Evolutionary conservation across 2,888 invertebrate species (phyloP).

Genomic region (Corbicula japonica): DNA sequence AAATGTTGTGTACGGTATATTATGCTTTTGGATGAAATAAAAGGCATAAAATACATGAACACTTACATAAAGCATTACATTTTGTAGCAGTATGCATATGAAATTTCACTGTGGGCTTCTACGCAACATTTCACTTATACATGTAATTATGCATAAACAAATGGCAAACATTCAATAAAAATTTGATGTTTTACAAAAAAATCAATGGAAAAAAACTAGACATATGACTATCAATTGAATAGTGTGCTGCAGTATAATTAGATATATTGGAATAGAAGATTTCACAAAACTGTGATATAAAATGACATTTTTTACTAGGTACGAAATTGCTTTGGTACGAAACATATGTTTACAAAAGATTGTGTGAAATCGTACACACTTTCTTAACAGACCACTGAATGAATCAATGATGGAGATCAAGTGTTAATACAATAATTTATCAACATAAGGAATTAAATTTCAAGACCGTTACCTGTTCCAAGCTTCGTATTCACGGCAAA

Average conservation of each 20-base stretch:
- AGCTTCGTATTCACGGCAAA: constrained; percentile 23
- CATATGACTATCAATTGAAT: too few relatives aligned
- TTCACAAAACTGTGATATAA: constrained; percentile 11
- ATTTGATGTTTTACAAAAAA: constrained; percentile 15
- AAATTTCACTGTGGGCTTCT: constrained; percentile 15
- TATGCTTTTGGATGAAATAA: constrained; percentile 13
- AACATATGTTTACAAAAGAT: constrained; percentile 6
- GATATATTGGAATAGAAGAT: not conserved
- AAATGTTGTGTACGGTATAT: too few relatives aligned
- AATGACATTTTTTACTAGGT: not conserved
- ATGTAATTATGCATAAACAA: constrained; percentile 9
- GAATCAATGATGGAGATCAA: constrained; percentile 14
- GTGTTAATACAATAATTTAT: constrained; percentile 15
- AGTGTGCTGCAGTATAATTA: not conserved
- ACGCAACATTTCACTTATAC: constrained; percentile 13
- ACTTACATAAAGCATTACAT: constrained; percentile 13
- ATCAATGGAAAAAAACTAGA: constrained; percentile 11
- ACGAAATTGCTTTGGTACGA: not conserved
- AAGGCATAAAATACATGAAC: constrained; percentile 8
- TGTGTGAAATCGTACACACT: constrained; percentile 13
- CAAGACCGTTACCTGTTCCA: too few relatives aligned
- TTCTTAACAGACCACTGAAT: constrained; percentile 10
- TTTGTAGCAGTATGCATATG: constrained; percentile 13
- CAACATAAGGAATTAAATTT: constrained; percentile 13
- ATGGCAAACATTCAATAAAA: constrained; percentile 7